Evolutionary conservation across 2,888 invertebrate species (phyloP).

Genomic region (Osmoderma eremita): DNA sequence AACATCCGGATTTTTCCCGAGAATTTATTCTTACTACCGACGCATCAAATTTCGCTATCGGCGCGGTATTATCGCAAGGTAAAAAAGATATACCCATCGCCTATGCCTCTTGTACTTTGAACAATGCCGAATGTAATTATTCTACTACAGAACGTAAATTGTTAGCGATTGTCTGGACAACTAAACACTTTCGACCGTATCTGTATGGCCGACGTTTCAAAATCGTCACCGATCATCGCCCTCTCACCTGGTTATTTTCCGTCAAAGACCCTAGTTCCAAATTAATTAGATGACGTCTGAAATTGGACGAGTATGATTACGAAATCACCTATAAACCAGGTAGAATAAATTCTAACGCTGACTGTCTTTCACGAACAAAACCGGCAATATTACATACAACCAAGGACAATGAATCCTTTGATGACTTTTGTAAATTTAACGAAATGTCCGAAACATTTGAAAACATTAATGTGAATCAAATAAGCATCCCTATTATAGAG

Average conservation of each 20-base stretch:
- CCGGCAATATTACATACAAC: background rate
- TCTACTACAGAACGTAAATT: slow-evolving; percentile 57
- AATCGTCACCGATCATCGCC: slow-evolving; percentile 59
- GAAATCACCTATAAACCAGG: slow-evolving; percentile 54
- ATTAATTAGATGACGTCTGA: slow-evolving; percentile 54
- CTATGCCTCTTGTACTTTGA: slow-evolving; percentile 56
- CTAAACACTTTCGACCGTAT: slow-evolving; percentile 58
- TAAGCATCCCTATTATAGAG: background rate
- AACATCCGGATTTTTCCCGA: background rate
- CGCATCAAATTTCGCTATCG: slow-evolving; percentile 47
- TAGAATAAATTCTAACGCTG: slow-evolving; percentile 53
- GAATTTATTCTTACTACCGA: background rate
- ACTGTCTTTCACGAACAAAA: slow-evolving; percentile 47
- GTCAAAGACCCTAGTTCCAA: slow-evolving; percentile 53
- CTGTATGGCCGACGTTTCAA: slow-evolving; percentile 57
- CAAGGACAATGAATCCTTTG: background rate
- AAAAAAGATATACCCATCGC: slow-evolving; percentile 55
- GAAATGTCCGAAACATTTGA: background rate
- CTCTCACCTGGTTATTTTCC: slow-evolving; percentile 55
- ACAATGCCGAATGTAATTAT: slow-evolving; percentile 56
- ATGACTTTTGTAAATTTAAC: slow-evolving; percentile 29
- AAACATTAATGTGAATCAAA: background rate
- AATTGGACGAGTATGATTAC: slow-evolving; percentile 55
- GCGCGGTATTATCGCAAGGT: slow-evolving; percentile 54
- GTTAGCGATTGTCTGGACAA: slow-evolving; percentile 21